phyloP scores from a whole-genome alignment of 2,888 invertebrate genomes.

The Dione vanillae region DNA sequence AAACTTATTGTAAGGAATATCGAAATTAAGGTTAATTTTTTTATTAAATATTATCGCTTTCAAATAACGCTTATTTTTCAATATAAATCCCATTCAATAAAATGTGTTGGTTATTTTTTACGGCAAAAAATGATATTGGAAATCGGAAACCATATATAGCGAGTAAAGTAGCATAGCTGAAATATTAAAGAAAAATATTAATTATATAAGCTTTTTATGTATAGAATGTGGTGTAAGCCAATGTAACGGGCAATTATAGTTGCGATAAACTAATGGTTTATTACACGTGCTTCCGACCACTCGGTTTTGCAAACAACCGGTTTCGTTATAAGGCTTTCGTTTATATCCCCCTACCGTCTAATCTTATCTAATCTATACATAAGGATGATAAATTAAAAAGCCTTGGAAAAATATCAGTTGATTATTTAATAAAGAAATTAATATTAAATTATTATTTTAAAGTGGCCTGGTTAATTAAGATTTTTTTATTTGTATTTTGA shows the following conservation, averaged over 20 bases:
- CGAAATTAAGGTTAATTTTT: no score
- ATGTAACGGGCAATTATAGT: conserved; percentile 33
- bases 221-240: conserved; percentile 27
- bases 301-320: conserved; percentile 27
- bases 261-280: conserved; percentile 36
- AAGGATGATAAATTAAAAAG: conserved; percentile 6
- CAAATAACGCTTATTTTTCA: no score
- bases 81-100: no score
- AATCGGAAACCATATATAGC: no score
- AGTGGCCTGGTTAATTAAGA: not conserved
- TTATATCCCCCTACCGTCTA: conserved; percentile 3
- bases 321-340: conserved; percentile 23
- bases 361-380: conserved; percentile 14
- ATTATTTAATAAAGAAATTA: not conserved
- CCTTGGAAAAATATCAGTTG: not conserved
- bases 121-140: no score
- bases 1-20: no score
- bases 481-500: not conserved
- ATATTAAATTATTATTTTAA: not conserved
- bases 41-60: no score
- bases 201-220: not conserved
- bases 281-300: conserved; percentile 42
- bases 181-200: not conserved
- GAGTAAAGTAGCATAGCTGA: not conserved
- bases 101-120: no score